Evolutionary conservation across 2,888 invertebrate species (phyloP), one percentile per base, ranked within the genome.

Genomic region (Nymphalis c-album): DNA sequence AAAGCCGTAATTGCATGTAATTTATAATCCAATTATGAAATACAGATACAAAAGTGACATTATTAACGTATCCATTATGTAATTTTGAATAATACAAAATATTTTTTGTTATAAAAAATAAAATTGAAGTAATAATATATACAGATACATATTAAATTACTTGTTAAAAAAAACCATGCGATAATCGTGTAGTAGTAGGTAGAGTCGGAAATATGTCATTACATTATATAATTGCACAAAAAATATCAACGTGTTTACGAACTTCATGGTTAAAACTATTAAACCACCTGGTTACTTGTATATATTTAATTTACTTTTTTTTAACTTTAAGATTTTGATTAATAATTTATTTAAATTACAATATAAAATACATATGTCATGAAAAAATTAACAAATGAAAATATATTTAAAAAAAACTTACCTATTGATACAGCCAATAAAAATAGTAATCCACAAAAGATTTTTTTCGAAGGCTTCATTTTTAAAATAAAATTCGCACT

Each of bases 361-460:
- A 13, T 40, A 40, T 40, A 16, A 6, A 53, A 22, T 26, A 26
- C 13, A 22, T 53, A 16, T 10, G 2, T 13, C 5, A 7, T 20
- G 13, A 53, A 22, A 22, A 20, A 51, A 51, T 4, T 16, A 20
- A 51, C 10, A 3, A 1, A 22, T 22, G 2, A 51, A 20, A 20
- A 7, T 2, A 5, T 26, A 17, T 20, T 26, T 10, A n/a, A 57
- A 57, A 57, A 40, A 7, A 35, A 68, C 89, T 85, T 75, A 90
- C 91, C 89, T 76, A 86, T 85, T 68, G 82, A 75, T 68, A 81
- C 81, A 73, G 83, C 83, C 73, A 90, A 73, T 70, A 86, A 70
- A 67, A 88, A 71, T 64, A 88, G 73, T 73, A 84, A 84, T 81
- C 85, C 85, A 75, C 81, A 78, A 68, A 84, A 80, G 74, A 87